Conservation (phyloP, 2,888 invertebrate genomes). For the Brassicogethes aeneus region DNA sequence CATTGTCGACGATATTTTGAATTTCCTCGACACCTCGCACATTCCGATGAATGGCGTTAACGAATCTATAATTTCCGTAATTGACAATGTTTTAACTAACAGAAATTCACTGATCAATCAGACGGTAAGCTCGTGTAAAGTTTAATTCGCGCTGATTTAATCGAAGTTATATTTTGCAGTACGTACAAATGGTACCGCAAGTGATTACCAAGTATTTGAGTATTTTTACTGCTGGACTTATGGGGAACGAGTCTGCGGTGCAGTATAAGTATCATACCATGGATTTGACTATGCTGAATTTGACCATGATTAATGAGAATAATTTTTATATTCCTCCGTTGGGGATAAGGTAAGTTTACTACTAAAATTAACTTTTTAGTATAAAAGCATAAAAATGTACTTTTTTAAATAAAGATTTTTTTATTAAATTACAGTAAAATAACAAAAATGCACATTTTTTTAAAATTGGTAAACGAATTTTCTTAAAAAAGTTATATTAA, state of each 20-base stretch:
- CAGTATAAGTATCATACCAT: conserved; percentile 18
- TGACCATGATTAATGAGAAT: conserved; percentile 9
- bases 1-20: conserved; percentile 49
- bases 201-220: conserved; percentile 21
- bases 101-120: conserved; percentile 62
- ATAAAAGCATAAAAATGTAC: not conserved
- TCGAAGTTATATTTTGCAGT: conserved; percentile 13
- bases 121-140: conserved; percentile 47
- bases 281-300: conserved; percentile 17
- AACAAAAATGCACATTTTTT: too few species aligned
- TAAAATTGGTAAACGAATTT: too few species aligned
- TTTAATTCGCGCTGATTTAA: not conserved
- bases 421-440: too few species aligned
- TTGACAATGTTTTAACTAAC: conserved; percentile 56
- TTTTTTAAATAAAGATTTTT: too few species aligned
- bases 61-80: conserved; percentile 50
- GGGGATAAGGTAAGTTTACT: not conserved
- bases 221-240: conserved; percentile 12
- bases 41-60: conserved; percentile 37
- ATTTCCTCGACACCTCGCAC: conserved; percentile 40
- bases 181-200: conserved; percentile 23
- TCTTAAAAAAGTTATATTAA: too few species aligned
- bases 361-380: not conserved
- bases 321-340: conserved; percentile 12
- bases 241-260: conserved; percentile 12